Percentiles rank a stretch among this genome's conserved stretches.
phyloP scores from a whole-genome alignment of 92 coral and sea anemone genomes.

The Scolanthus callimorphus region DNA sequence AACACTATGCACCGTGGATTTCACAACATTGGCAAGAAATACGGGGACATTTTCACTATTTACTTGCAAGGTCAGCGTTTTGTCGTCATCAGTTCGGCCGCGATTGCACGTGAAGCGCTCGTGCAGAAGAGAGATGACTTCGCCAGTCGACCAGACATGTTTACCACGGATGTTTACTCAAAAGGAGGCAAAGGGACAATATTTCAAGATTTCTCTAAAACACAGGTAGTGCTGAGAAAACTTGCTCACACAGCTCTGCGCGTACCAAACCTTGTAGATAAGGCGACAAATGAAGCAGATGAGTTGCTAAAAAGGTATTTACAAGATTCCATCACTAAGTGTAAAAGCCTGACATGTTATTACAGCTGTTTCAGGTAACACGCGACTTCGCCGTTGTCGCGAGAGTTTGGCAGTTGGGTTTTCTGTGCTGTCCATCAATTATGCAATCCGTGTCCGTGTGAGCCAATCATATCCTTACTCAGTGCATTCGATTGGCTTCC shows the following conservation, averaged over 20 bases:
- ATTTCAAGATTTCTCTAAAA: constrained; percentile 50
- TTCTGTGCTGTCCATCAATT: too few species aligned
- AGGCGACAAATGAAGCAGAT: constrained; percentile 31
- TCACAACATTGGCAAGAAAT: constrained; percentile 26
- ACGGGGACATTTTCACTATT: constrained; percentile 53
- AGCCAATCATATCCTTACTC: too few species aligned
- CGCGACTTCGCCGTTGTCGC: too few species aligned
- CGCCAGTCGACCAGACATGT: constrained; percentile 54
- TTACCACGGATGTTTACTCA: constrained; percentile 29
- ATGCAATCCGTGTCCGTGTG: too few species aligned
- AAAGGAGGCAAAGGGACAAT: constrained; percentile 40
- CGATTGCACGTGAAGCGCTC: constrained; percentile 59
- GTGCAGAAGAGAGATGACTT: constrained; percentile 51
- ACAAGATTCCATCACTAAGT: too few species aligned
- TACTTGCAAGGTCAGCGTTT: constrained; percentile 41
- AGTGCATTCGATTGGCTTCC: too few species aligned
- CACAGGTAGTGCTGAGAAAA: constrained; percentile 45
- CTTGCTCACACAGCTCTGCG: constrained; percentile 59
- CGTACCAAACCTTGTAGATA: constrained; percentile 44
- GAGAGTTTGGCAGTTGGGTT: too few species aligned
- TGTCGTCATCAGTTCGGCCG: constrained; percentile 41
- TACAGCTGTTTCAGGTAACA: too few species aligned
- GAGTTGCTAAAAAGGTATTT: constrained; percentile 25
- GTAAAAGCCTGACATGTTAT: too few species aligned
- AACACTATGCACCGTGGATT: constrained; percentile 43